Conservation (phyloP, 1,140 invertebrate genomes). For the Hirudo medicinalis region DNA sequence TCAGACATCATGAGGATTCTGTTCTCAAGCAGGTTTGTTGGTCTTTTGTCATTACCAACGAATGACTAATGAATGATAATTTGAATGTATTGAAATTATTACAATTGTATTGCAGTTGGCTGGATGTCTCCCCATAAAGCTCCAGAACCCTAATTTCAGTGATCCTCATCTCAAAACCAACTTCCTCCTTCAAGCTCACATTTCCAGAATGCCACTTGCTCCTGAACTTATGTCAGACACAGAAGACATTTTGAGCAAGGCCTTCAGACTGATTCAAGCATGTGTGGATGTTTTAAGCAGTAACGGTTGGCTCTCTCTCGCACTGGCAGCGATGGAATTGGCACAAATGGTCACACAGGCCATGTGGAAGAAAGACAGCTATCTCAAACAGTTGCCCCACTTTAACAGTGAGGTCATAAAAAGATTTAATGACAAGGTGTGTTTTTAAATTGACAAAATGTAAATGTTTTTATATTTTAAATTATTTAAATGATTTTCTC, state of each 20-base stretch:
- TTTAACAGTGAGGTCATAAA: conserved; percentile 80
- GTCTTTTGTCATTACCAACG: not conserved
- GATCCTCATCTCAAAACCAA: conserved; percentile 97
- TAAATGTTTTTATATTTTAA: no score
- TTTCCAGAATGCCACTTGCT: conserved; percentile 73
- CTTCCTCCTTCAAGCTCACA: conserved; percentile 76
- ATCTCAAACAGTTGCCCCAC: conserved; percentile 90
- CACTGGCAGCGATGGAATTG: conserved; percentile 95
- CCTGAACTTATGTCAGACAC: conserved; percentile 94
- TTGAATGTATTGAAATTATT: conserved; percentile 14
- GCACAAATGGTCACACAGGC: conserved; percentile 99
- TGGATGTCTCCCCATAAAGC: conserved; percentile 62
- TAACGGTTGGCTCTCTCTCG: conserved; percentile 93
- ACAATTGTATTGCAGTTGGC: conserved; percentile 51
- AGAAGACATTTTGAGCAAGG: conserved; percentile 70
- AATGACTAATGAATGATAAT: not conserved
- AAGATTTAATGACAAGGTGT: conserved; percentile 70
- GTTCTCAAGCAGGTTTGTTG: conserved; percentile 51
- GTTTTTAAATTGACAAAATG: conserved; percentile 19
- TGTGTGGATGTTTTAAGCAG: conserved; percentile 96
- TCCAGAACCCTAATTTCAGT: conserved; percentile 62
- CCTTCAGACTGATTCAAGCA: conserved; percentile 72
- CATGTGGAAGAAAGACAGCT: conserved; percentile 98
- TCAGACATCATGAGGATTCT: conserved; percentile 85
- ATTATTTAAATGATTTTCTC: no score